Base-by-base conservation (phyloP, 1,140 invertebrate species). In the Orussus abietinus region DNA sequence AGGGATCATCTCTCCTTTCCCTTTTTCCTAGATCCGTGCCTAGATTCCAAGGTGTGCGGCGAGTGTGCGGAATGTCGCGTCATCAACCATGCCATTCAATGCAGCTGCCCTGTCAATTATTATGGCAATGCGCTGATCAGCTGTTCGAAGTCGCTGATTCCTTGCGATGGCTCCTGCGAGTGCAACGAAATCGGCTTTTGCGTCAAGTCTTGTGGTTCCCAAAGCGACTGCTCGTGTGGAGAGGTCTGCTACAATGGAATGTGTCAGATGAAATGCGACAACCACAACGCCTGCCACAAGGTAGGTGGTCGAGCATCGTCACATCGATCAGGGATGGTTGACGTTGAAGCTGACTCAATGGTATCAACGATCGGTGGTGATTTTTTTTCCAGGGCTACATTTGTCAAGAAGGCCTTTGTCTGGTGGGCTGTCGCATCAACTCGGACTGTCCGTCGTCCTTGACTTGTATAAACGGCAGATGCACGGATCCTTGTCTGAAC, bases 161-260 rank as follows among this genome's bases (percentile, higher is more conserved):
- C 82, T 53, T 84, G 88, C 58, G 75, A 87, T 63, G 76, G 76
- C 2, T 63, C 59, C 29, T 87, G 86, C 47, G 78, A 84, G 36
- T 91, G 88, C 57, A 85, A 91, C 52, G 81, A 86, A 49, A 79
- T 80, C 36, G 85, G 85, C 1, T 90, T 85, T 52, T 92, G 89
- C 40, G 77, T 80, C 3, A 78, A 77, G 29, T 75, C 77, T 9
- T 95, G 92, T 60, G 57, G 69, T 9, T 58, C 66, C 3, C 76
- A 81, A 45, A 73, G 77, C 3, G 81, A 89, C 15, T 94, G 92
- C 57, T 75, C 79, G 13, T 90, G 88, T 54, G 87, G 84, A 15
- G 85, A 88, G 65, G 69, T 76, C 25, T 88, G 85, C 57, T 59
- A 74, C 5, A 59, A 68, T 13, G 79, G 79, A 22, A 77, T 77